Evolutionary conservation across 2,113 vertebrate genomes (phyloP), one percentile per base, ranked within the genome.

Genomic region (Cettia cetti): DNA sequence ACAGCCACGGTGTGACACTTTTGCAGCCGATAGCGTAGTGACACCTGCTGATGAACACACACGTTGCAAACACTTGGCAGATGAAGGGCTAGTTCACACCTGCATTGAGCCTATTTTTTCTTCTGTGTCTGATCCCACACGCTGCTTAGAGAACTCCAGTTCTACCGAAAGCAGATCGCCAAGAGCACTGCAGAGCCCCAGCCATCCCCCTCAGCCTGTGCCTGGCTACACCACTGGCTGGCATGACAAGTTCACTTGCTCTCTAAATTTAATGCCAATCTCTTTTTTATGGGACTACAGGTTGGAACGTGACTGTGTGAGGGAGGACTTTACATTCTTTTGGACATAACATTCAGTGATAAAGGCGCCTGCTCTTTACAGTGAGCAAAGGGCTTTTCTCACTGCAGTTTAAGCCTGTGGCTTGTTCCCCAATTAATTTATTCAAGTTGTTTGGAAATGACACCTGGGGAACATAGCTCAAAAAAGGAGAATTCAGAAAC

Each of bases 1-100:
- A 3, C 56, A 49, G 47, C 1, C 10, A 0, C 1, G 31, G 18
- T 13, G 72, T 33, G 82, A 39, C 61, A 3, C 54, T 49, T 33
- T 3, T 18, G 74, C 81, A 54, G 28, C 63, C 2, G 23, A 89
- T 57, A 27, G 71, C 1, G 4, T 15, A 65, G 70, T 80, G 96
- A 95, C 94, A 90, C 63, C 96, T 93, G 85, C 84, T 65, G 94
- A 65, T 93, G 39, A 70, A 33, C 8, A 3, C 19, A 16, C 16
- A 31, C 54, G 77, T 10, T 96, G 85, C 91, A 95, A 28, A 50
- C 7, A 11, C 20, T 33, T 2, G 28, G 17, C 14, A 27, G 6
- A 8, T 2, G n/a, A 37, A 72, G 8, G 9, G 44, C 15, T 45
- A 45, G 26, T 35, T 79, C 69, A 12, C 31, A 6, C 4, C 54